These are phyloP conservation scores for Brachionus koreanus DNA, from an alignment of 1,140 invertebrate species.

Conservation along the genomic window DNA sequence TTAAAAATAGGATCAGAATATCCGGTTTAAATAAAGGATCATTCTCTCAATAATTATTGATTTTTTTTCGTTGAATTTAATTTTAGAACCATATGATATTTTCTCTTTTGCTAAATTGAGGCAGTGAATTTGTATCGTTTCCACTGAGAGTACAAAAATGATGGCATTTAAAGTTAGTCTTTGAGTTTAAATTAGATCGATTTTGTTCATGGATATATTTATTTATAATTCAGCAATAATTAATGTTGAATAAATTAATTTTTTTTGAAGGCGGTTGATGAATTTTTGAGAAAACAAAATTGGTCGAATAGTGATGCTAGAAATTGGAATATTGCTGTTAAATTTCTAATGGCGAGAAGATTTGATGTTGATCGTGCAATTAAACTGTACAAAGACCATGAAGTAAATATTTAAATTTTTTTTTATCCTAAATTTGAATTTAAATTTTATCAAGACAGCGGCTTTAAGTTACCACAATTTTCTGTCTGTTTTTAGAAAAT, in stretches of 20 bases:
- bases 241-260: not conserved
- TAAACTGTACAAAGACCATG: conserved; percentile 81
- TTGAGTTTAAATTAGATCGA: not conserved
- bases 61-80: not conserved
- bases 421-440: no score
- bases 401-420: conserved; percentile 63
- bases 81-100: conserved; percentile 17
- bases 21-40: not conserved
- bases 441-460: no score
- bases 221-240: not conserved
- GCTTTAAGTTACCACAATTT: no score
- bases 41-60: not conserved
- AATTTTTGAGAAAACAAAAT: conserved; percentile 7
- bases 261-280: not conserved
- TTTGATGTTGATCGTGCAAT: conserved; percentile 84
- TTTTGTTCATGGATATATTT: not conserved
- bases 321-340: conserved; percentile 75
- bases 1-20: not conserved
- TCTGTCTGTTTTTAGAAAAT: not conserved
- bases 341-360: conserved; percentile 88
- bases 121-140: not conserved
- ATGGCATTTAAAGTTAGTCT: conserved; percentile 42
- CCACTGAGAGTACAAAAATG: conserved; percentile 23
- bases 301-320: not conserved
- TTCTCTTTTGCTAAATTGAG: not conserved